Conservation (phyloP, 1,140 invertebrate species). For the Calycopis cecrops region DNA sequence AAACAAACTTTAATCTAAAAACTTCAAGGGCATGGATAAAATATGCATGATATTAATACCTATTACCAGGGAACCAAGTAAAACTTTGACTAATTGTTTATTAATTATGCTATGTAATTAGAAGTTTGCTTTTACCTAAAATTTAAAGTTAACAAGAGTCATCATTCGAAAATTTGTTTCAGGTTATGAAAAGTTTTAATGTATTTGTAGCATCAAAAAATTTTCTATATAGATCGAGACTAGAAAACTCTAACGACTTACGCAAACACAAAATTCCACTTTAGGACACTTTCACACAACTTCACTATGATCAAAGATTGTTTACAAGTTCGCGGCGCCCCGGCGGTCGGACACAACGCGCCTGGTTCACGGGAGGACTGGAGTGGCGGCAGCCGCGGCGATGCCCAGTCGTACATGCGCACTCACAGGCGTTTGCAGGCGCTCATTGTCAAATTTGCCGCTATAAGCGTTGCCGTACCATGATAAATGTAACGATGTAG, state of each 20-base stretch:
- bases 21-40: too few relatives aligned
- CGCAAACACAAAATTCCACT: slow-evolving; percentile 6
- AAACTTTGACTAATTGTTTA: too few relatives aligned
- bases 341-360: slow-evolving; percentile 31
- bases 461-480: slow-evolving; percentile 53
- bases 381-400: slow-evolving; percentile 39
- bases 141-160: too few relatives aligned
- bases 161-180: too few relatives aligned
- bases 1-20: too few relatives aligned
- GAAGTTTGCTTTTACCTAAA: too few relatives aligned
- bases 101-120: too few relatives aligned
- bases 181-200: background rate
- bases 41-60: too few relatives aligned
- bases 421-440: slow-evolving; percentile 49
- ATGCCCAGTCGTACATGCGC: slow-evolving; percentile 53
- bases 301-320: slow-evolving; percentile 13
- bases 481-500: slow-evolving; percentile 51
- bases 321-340: slow-evolving; percentile 25
- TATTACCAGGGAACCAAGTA: too few relatives aligned
- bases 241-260: slow-evolving; percentile 8
- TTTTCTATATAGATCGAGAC: background rate
- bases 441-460: slow-evolving; percentile 51
- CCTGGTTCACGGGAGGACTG: slow-evolving; percentile 39
- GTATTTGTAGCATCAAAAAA: background rate
- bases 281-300: slow-evolving; percentile 9